Percentiles rank a stretch among this genome's conserved stretches.
Conservation (phyloP, 2,888 invertebrate species). For the Acanthosepion lycidas region DNA sequence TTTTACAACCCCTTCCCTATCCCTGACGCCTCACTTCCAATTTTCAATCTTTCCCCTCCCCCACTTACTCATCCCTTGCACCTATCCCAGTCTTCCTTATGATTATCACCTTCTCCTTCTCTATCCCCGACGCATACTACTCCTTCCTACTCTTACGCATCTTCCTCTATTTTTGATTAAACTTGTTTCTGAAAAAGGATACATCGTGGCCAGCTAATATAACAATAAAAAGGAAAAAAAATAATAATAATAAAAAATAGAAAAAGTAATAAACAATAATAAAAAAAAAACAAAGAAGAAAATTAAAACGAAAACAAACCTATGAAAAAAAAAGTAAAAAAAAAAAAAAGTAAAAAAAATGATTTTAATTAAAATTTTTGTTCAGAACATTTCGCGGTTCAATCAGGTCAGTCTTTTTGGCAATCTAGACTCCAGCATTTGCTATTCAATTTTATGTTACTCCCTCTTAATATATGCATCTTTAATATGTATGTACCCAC, state of each 20-base stretch:
- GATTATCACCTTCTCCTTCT: neutral
- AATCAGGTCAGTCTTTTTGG: slow-evolving; percentile 21
- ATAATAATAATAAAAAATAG: neutral
- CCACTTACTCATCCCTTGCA: neutral
- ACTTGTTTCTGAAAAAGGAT: neutral
- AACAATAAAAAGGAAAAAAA: neutral
- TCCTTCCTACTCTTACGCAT: neutral
- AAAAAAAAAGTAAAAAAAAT: too few species aligned
- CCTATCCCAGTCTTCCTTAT: neutral
- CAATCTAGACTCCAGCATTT: neutral
- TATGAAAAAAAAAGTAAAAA: neutral
- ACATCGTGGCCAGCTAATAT: slow-evolving; percentile 8
- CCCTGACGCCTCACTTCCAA: neutral
- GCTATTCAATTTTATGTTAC: neutral
- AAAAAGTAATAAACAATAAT: neutral
- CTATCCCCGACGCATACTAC: neutral
- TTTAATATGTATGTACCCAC: neutral
- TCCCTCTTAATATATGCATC: neutral
- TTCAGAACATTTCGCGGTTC: neutral
- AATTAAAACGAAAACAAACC: neutral
- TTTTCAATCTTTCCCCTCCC: neutral
- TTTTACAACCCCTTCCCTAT: neutral
- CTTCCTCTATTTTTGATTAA: neutral
- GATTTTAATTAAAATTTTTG: slow-evolving; percentile 33
- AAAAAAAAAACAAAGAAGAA: neutral